These are phyloP conservation scores for Actinostola sp. DNA, from an alignment of 92 coral and sea anemone species.

Conservation along the genomic window DNA sequence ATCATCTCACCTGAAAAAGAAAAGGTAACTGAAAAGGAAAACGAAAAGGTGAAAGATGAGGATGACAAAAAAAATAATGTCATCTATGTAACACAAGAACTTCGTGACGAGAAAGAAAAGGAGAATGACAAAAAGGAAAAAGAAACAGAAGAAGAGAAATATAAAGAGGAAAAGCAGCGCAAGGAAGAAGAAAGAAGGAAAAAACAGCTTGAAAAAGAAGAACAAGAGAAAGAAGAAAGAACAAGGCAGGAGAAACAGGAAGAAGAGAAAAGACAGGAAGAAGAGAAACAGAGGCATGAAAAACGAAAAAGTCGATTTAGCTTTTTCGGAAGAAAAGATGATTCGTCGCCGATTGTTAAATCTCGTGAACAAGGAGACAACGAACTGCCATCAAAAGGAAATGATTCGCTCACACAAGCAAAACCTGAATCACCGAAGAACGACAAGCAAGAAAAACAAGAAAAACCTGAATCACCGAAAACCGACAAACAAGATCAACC, in stretches of 20 bases:
- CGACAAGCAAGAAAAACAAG: not conserved
- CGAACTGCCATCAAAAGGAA: not conserved
- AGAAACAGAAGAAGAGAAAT: not conserved
- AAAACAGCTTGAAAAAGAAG: not conserved
- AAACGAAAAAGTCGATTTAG: slow-evolving; percentile 5
- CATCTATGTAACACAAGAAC: not conserved
- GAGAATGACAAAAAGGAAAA: not conserved
- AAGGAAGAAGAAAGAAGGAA: not conserved
- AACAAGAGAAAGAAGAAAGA: not conserved
- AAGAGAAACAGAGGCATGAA: not conserved
- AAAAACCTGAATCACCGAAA: slow-evolving; percentile 11
- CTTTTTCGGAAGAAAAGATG: not conserved
- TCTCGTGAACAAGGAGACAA: not conserved
- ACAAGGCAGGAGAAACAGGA: not conserved
- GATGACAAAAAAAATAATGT: not conserved
- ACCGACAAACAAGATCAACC: not conserved
- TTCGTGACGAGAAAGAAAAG: not conserved
- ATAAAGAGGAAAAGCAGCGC: not conserved
- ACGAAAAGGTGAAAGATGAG: not conserved
- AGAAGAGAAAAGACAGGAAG: not conserved
- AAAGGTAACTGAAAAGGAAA: not conserved
- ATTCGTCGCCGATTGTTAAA: not conserved
- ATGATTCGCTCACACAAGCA: not conserved
- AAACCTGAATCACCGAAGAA: slow-evolving; percentile 1
- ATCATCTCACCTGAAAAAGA: slow-evolving; percentile 3